Evolutionary conservation across 2,797 vertebrate genomes (phyloP), one percentile per base, ranked within the genome.

Genomic region (Sebastes reedi): DNA sequence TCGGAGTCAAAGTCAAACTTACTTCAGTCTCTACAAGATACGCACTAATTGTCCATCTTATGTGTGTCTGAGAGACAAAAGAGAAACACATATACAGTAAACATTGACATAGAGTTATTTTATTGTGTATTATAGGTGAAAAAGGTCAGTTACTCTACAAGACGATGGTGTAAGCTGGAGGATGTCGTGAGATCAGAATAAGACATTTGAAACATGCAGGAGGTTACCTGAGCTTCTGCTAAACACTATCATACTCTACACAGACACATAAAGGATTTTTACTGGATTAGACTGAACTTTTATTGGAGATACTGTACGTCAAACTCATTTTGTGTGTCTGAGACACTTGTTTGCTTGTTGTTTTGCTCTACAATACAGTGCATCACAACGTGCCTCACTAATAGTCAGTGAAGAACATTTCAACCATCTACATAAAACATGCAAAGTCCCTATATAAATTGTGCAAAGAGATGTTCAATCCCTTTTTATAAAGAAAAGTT

Each of bases 1-100:
- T 36, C 6, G 0, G 42, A 85, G 72, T 81, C 77, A 67, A 87
- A 89, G 77, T 81, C 80, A 78, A 79, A 89, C 54, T 73, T 81
- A 78, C 62, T 79, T 80, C 22, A 67, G 39, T 77, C 62, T 81
- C 13, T 34, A 4, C 0, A 32, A 79, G 42, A 56, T 42, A 30
- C 13, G 54, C 6, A 25, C 68, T 58, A 32, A 30, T 9, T 24
- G 50, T 76, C 59, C 72, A 52, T 65, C 32, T 42, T n/a, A 16
- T 59, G 64, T 61, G 24, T 72, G 60, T 65, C 14, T 36, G 11
- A 60, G 34, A 32, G 1, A n/a, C 12, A 72, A 22, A 77, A 50
- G 6, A 59, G 12, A 46, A 13, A 68, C 22, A 67, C 27, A 69
- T 30, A 77, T 11, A 62, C 7, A 58, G 39, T 24, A 7, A 36